These are phyloP conservation scores for Mesorhabditis spiculigera DNA, from an alignment of 2,888 invertebrate genomes.

Conservation along the genomic window DNA sequence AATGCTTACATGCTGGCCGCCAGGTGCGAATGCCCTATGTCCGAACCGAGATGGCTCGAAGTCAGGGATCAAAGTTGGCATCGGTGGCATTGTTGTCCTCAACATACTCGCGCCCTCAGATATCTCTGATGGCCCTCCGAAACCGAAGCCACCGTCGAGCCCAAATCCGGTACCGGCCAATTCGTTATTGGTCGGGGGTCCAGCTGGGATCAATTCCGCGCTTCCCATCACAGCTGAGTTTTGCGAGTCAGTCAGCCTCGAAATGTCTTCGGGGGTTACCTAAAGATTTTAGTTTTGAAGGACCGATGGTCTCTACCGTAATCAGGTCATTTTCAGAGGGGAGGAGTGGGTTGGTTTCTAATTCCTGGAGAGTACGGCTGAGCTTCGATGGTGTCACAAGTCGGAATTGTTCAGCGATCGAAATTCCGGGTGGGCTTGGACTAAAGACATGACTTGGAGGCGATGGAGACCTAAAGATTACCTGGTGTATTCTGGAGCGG, in stretches of 20 bases:
- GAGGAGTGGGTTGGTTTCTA: background rate
- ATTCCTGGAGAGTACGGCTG: background rate
- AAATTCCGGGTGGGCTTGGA: background rate
- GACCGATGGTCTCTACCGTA: background rate
- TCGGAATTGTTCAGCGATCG: background rate
- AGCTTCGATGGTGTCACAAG: background rate
- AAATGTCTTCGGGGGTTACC: background rate
- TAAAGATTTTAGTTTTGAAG: background rate
- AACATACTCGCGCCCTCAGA: background rate
- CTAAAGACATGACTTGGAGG: background rate
- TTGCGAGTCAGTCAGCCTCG: too few relatives aligned
- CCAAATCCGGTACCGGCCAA: background rate
- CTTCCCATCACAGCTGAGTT: background rate
- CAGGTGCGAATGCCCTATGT: too few relatives aligned
- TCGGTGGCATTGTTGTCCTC: background rate
- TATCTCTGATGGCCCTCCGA: background rate
- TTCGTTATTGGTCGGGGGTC: background rate
- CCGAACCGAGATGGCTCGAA: too few relatives aligned
- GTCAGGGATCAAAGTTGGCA: slow-evolving; percentile 4
- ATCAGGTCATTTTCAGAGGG: background rate
- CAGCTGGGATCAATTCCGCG: background rate
- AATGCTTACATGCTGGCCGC: too few relatives aligned
- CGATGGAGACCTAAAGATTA: too few relatives aligned
- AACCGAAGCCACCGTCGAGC: background rate
- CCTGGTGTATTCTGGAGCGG: background rate